phyloP scores from a whole-genome alignment of 2,113 vertebrate genomes.

The Xenopus laevis region DNA sequence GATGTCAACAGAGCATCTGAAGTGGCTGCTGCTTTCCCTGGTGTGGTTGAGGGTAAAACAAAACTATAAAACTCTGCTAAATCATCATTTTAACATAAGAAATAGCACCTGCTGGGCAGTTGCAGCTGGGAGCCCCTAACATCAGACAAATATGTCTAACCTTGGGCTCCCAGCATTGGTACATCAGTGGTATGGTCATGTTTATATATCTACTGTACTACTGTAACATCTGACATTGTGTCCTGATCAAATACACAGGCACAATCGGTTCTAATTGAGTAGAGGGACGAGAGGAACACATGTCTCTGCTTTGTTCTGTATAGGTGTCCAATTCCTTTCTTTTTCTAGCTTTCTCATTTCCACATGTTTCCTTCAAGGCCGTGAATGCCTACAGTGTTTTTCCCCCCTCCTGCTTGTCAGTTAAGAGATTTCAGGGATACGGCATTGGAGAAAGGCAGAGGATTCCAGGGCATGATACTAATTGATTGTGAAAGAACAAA shows the following conservation, averaged over 20 bases:
- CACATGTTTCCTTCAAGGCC: not conserved
- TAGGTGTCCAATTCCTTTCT: slow-evolving; percentile 23
- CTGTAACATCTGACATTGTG: no score
- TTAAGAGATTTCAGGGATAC: slow-evolving; percentile 26
- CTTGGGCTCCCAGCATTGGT: no score
- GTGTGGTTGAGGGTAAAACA: no score
- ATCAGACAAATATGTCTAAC: no score
- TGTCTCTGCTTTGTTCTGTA: slow-evolving; percentile 28
- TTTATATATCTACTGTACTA: no score
- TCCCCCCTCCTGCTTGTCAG: slow-evolving; percentile 17
- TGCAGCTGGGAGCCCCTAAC: no score
- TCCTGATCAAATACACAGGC: slow-evolving; percentile 6
- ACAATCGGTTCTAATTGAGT: slow-evolving; percentile 39
- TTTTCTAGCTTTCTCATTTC: not conserved
- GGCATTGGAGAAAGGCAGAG: slow-evolving; percentile 35
- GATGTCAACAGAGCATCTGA: no score
- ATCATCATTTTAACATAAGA: no score
- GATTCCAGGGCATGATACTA: slow-evolving; percentile 46
- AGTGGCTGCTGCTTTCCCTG: no score
- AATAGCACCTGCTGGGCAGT: no score
- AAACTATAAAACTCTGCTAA: no score
- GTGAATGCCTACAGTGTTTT: slow-evolving; percentile 22
- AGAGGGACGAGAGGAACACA: slow-evolving; percentile 28
- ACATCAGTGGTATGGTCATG: no score
- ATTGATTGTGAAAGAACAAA: slow-evolving; percentile 53